phyloP scores from a whole-genome alignment of 1,140 invertebrate species.

The fruit fly (Drosophila melanogaster) region Release_6_plus_ISO1_MT NT_033777.3:20925501-20926000 shows the following conservation, averaged over 20 bases:
- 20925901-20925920: slow-evolving; percentile 49
- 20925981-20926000: slow-evolving; percentile 43
- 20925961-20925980: slow-evolving; percentile 20
- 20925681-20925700: slow-evolving; percentile 42
- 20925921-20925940: slow-evolving; percentile 36
- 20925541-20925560: slow-evolving; percentile 68
- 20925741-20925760: slow-evolving; percentile 15
- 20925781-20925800: neutral
- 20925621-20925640: slow-evolving; percentile 38
- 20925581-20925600: slow-evolving; percentile 73
- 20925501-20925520: slow-evolving; percentile 30
- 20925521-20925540: slow-evolving; percentile 64
- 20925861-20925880: slow-evolving; percentile 65
- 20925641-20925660: slow-evolving; percentile 27
- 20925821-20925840: neutral
- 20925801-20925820: neutral
- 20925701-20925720: slow-evolving; percentile 78
- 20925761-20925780: slow-evolving; percentile 19
- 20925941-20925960: slow-evolving; percentile 63
- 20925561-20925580: slow-evolving; percentile 58
- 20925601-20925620: slow-evolving; percentile 77
- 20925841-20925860: slow-evolving; percentile 61
- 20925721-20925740: slow-evolving; percentile 57
- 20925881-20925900: slow-evolving; percentile 62
- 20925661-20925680: slow-evolving; percentile 54